Percentiles rank a stretch among this genome's conserved stretches.
Conservation (phyloP, 2,113 vertebrate species). For the Dicrurus megarhynchus region DNA sequence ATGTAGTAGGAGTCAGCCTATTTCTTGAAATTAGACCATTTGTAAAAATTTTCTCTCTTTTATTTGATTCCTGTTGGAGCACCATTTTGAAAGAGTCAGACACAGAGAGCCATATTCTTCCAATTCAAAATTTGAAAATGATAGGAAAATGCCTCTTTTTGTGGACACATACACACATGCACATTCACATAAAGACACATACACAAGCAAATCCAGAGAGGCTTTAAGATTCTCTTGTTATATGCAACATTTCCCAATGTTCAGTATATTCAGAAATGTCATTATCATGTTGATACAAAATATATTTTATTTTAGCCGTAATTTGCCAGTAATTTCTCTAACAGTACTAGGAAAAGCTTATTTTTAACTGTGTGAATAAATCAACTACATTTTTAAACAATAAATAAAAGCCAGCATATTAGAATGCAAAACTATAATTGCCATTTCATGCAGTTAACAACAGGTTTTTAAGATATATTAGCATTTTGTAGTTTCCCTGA, state of each 20-base stretch:
- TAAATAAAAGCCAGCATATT: not conserved
- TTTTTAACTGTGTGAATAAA: constrained; percentile 12
- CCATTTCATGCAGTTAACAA: not conserved
- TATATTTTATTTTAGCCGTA: not conserved
- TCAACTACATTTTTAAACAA: not conserved
- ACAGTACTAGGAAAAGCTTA: not conserved
- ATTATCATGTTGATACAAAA: not conserved
- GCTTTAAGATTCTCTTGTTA: not conserved
- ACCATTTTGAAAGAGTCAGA: not conserved
- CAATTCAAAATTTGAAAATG: not conserved
- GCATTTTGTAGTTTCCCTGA: not conserved
- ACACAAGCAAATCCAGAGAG: not conserved
- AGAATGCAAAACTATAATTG: not conserved
- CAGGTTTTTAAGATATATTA: not conserved
- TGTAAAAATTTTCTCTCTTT: not conserved
- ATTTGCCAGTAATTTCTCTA: not conserved
- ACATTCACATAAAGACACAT: not conserved
- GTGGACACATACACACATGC: too few relatives aligned
- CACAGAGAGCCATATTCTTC: not conserved
- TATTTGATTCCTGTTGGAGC: too few relatives aligned
- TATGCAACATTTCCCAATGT: not conserved
- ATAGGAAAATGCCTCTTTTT: not conserved
- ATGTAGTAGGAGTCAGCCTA: rapidly evolving
- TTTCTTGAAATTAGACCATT: not conserved
- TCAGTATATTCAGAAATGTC: not conserved